Evolutionary conservation across 2,113 vertebrate species (phyloP).

Genomic region (Strix aluco): DNA sequence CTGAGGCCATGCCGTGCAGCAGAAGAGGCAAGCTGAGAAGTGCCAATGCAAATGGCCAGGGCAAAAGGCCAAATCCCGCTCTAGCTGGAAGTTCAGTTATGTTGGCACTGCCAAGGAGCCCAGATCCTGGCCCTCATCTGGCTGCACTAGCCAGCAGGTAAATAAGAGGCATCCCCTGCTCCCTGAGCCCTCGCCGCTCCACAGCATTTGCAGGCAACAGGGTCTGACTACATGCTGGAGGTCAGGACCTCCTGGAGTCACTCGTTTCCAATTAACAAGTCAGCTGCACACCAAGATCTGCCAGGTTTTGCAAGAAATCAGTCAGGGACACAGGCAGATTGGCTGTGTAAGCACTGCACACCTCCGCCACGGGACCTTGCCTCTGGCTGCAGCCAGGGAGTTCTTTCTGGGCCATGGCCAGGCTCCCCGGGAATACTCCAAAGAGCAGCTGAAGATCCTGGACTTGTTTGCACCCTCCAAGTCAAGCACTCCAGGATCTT

Average conservation of each 20-base stretch:
- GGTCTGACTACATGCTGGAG: background rate
- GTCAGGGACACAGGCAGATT: background rate
- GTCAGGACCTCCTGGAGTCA: slow-evolving; percentile 27
- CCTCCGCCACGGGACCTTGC: background rate
- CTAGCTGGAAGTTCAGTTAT: background rate
- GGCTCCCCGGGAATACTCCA: background rate
- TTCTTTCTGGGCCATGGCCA: background rate
- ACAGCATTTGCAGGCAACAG: accelerated
- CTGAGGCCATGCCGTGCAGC: accelerated
- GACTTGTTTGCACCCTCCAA: background rate
- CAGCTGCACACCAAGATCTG: slow-evolving; percentile 24
- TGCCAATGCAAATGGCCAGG: accelerated
- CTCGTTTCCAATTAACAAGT: background rate
- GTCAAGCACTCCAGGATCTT: background rate
- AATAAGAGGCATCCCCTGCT: background rate
- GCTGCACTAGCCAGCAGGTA: background rate
- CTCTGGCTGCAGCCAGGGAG: background rate
- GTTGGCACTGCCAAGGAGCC: background rate
- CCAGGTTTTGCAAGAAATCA: slow-evolving; percentile 9
- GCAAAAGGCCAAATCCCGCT: background rate
- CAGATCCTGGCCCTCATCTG: background rate
- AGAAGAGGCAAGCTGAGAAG: background rate
- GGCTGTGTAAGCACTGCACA: background rate
- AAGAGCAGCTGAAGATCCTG: background rate
- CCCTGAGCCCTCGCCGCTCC: background rate